phyloP scores from a whole-genome alignment of 2,888 invertebrate genomes.

The Drosophila cracens region DNA sequence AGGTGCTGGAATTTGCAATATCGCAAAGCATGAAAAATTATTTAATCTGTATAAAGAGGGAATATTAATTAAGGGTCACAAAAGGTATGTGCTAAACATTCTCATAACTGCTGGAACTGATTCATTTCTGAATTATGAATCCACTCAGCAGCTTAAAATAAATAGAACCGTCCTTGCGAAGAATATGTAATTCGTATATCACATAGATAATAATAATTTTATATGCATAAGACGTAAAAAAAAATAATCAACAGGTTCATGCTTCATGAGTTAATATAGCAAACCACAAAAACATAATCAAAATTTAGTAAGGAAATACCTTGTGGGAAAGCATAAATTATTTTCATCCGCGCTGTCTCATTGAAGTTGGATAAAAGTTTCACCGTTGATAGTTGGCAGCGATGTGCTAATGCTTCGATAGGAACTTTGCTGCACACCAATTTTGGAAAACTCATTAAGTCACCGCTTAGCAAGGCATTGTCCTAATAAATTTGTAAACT shows the following conservation, averaged over 20 bases:
- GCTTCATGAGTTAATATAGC: conserved; percentile 4
- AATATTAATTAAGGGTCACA: background rate
- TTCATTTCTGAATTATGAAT: background rate
- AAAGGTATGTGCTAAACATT: background rate
- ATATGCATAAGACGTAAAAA: background rate
- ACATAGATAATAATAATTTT: background rate
- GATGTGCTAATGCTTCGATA: conserved; percentile 45
- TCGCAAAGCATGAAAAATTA: background rate
- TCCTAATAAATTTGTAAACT: conserved; percentile 61
- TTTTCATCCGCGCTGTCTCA: conserved; percentile 9
- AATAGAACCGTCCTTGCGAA: background rate
- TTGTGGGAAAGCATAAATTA: conserved; percentile 18
- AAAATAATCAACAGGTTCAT: background rate
- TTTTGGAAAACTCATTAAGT: conserved; percentile 49
- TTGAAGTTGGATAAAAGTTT: conserved; percentile 40
- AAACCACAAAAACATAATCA: conserved; percentile 8
- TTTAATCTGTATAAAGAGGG: background rate
- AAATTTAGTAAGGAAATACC: conserved; percentile 7
- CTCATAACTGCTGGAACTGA: background rate
- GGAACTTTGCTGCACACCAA: conserved; percentile 25
- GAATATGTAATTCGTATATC: background rate
- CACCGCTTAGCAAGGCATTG: conserved; percentile 23
- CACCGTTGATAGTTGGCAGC: conserved; percentile 25
- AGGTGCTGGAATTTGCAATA: background rate
- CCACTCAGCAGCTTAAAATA: background rate